Conservation (phyloP, 2,888 invertebrate species). For the Fragum whitleyi region DNA sequence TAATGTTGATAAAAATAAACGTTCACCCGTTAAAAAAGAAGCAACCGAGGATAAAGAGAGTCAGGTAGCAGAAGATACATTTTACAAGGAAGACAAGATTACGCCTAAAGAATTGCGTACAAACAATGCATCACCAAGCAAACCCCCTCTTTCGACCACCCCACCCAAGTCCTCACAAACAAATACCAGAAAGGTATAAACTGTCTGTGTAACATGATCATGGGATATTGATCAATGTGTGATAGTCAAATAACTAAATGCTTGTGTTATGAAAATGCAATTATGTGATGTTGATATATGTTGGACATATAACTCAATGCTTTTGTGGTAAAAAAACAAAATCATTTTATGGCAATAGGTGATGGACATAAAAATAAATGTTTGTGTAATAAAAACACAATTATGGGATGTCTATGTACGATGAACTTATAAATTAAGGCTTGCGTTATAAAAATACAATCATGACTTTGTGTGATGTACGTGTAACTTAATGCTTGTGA, state of each 20-base stretch:
- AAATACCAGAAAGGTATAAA: slow-evolving; percentile 20
- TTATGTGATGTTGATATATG: too few relatives aligned
- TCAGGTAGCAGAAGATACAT: slow-evolving; percentile 9
- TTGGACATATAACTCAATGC: too few relatives aligned
- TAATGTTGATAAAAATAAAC: slow-evolving; percentile 22
- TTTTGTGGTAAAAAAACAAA: too few relatives aligned
- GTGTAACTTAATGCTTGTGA: too few relatives aligned
- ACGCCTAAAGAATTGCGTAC: slow-evolving; percentile 39
- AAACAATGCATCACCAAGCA: slow-evolving; percentile 28
- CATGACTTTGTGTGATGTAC: too few relatives aligned
- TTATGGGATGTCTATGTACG: too few relatives aligned
- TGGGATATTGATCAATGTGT: not conserved
- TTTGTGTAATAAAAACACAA: too few relatives aligned
- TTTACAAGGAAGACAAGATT: not conserved
- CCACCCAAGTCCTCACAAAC: slow-evolving; percentile 27
- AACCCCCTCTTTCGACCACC: slow-evolving; percentile 34
- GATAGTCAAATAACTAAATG: not conserved
- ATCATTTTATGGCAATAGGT: too few relatives aligned
- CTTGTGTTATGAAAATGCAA: too few relatives aligned
- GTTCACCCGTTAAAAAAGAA: not conserved
- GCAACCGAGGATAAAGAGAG: slow-evolving; percentile 9
- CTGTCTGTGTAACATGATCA: slow-evolving; percentile 19
- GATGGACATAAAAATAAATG: too few relatives aligned
- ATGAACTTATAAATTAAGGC: too few relatives aligned
- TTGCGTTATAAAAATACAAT: too few relatives aligned